Base-by-base conservation (phyloP, 2,797 vertebrate genomes). In the Lateolabrax maculatus region DNA sequence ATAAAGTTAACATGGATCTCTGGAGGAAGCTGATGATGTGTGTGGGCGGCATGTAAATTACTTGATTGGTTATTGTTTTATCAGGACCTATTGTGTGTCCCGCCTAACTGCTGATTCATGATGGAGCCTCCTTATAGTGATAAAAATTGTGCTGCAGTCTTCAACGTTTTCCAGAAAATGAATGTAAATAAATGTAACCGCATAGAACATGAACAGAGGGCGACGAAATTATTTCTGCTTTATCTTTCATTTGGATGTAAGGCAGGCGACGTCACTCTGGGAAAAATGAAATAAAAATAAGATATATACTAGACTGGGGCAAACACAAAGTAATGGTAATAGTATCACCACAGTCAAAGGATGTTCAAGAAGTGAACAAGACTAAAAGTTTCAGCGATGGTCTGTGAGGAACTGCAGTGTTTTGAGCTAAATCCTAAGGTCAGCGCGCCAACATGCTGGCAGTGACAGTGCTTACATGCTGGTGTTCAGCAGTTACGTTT, bases 31-130 rank as follows among this genome's bases (percentile, higher is more conserved):
- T 61, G 74, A 41, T 63, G 71, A 63, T 63, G 57, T 68, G 69
- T 71, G 73, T 53, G 57, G 75, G 74, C 19, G 37, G 37, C 16
- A 57, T 41, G n/a, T 58, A 63, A 74, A 83, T 78, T 0, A 67
- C 55, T 67, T 91, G 80, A 92, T 92, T 90, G 63, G 67, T 84
- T 75, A 83, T 88, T 92, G 88, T 90, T 81, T 76, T 58, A 84
- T 74, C 51, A 68, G 55, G 71, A 58, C 5, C 77, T 70, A 29
- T 57, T 70, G 58, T 73, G 71, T 61, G 21, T 78, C 66, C 29
- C 43, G 37, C 2, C 27, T 41, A 10, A 49, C 21, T 34, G 67
- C 34, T 78, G 57, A 60, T 84, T 70, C 63, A 41, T 23, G 60
- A 71, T 10, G 55, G 44, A 63, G 19, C 77, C 53, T 81, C 66